Evolutionary conservation across 2,888 invertebrate species (phyloP), one percentile per base, ranked within the genome.

Genomic region (Sinelater perroti): DNA sequence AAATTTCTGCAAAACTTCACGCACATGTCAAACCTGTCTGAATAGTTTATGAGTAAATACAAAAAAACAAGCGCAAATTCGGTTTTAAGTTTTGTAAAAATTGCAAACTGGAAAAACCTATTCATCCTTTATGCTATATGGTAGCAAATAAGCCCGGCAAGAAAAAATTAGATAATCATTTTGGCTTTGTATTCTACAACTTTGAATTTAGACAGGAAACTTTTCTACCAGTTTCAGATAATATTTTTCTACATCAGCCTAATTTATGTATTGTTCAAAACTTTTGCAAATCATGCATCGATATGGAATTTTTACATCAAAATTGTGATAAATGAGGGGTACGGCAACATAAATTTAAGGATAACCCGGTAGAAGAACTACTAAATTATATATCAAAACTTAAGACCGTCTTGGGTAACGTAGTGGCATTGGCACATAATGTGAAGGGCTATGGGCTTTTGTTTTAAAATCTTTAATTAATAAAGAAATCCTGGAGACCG

Each of bases 201-300:
- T 46, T 46, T 31, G 46, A 46, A n/a, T 46, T 31, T 10, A 8
- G 2, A 13, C 46, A 46, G 46, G 30, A 30, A 2, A 17, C 31
- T 8, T 36, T 3, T 24, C 7, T 24, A 14, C n/a, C 18, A 4
- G 28, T 16, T 26, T 3, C 4, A 5, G 5, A 1, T 2, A 44
- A 44, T 16, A 24, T 26, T 1, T 49, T 21, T 33, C 5, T 24
- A 4, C 47, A 46, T n/a, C 6, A 8, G 8, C 46, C 46, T 11
- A 46, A 16, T 28, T 17, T 49, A 14, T 35, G 26, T 14, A 24
- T 35, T 1, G 49, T 26, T 20, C 24, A 40, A 21, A 40, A 20
- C 14, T 21, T 40, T 24, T 44, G 44, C n/a, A 16, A 28, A 2
- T 1, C 3, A 2, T 44, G 44, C 28, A 21, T 26, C 8, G 13